These are phyloP conservation scores for Campoletis sonorensis DNA, from an alignment of 1,140 invertebrate genomes.

Conservation along the genomic window DNA sequence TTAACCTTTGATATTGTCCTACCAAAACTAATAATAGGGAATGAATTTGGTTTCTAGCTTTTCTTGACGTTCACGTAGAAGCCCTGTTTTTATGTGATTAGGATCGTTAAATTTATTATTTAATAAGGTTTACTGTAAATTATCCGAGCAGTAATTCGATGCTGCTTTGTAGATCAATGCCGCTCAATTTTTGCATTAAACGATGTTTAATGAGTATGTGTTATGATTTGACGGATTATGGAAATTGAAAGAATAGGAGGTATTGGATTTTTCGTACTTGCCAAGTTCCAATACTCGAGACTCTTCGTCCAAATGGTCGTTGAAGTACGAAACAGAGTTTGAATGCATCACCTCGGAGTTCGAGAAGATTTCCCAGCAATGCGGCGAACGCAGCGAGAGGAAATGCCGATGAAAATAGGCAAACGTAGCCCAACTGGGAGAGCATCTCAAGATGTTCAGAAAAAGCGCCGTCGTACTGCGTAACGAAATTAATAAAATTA, in stretches of 20 bases:
- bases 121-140: too few species aligned
- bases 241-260: not conserved
- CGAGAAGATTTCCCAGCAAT: constrained; percentile 94
- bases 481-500: not conserved
- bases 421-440: constrained; percentile 97
- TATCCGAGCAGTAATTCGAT: too few species aligned
- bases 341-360: constrained; percentile 96
- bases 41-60: too few species aligned
- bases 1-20: not conserved
- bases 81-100: too few species aligned
- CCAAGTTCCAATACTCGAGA: constrained; percentile 98
- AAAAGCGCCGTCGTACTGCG: constrained; percentile 93
- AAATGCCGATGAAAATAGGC: constrained; percentile 97
- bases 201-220: too few species aligned
- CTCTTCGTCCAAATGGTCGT: constrained; percentile 92
- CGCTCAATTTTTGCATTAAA: too few species aligned
- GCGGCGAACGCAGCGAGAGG: constrained; percentile 95
- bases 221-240: not conserved
- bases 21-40: too few species aligned
- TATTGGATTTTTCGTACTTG: constrained; percentile 82
- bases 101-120: too few species aligned
- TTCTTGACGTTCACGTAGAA: too few species aligned
- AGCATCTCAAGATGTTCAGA: constrained; percentile 98
- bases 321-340: constrained; percentile 97
- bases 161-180: too few species aligned